Evolutionary conservation across 2,888 invertebrate species (phyloP).

Genomic region (Macaria liturata): DNA sequence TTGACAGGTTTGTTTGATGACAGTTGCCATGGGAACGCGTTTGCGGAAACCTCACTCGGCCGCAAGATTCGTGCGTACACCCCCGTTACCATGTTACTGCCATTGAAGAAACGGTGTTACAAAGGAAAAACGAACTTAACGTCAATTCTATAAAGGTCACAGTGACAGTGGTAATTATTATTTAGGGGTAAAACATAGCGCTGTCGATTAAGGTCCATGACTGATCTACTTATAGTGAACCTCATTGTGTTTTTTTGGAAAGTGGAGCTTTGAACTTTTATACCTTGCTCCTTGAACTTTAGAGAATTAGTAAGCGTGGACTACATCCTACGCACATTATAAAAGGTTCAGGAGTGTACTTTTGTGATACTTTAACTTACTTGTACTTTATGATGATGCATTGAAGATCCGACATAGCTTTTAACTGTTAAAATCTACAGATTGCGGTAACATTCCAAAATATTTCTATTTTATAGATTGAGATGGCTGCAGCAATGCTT

Average conservation of each 20-base stretch:
- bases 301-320: too few species aligned
- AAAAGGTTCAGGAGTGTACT: too few species aligned
- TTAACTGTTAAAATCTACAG: too few species aligned
- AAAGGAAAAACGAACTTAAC: constrained; percentile 38
- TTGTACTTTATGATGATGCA: too few species aligned
- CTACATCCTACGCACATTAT: too few species aligned
- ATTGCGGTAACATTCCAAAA: too few species aligned
- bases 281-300: too few species aligned
- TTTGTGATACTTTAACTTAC: too few species aligned
- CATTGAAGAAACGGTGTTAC: constrained; percentile 1
- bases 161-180: constrained; percentile 22
- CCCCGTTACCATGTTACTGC: constrained; percentile 22
- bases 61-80: constrained; percentile 46
- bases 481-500: too few species aligned
- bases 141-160: constrained; percentile 27
- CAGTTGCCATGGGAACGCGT: constrained; percentile 57
- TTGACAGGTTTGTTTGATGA: constrained; percentile 70
- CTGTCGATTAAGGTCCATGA: constrained; percentile 51
- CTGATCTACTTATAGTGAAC: constrained; percentile 55
- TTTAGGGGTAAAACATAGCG: constrained; percentile 16
- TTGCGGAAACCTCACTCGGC: constrained; percentile 61
- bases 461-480: too few species aligned
- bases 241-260: constrained; percentile 39
- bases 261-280: constrained; percentile 31
- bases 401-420: too few species aligned